Base-by-base conservation (phyloP, 2,888 invertebrate species). In the Leptothorax acervorum region DNA sequence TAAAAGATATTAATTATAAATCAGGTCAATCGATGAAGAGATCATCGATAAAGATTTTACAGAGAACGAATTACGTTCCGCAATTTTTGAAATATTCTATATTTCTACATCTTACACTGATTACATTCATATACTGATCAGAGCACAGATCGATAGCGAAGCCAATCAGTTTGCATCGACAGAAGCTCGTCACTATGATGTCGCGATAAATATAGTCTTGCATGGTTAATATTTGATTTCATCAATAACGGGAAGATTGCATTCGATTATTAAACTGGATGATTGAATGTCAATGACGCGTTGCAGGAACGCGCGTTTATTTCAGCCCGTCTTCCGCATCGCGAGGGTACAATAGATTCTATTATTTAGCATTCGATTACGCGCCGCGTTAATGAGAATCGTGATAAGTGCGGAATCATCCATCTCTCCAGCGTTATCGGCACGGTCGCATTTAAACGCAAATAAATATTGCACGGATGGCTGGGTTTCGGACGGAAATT, bases 301-400 rank as follows among this genome's bases (percentile, higher is more conserved):
- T 53, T 42, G 57, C 35, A 28, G 45, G 57, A 70, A 35, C 28
- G 42, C 31, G 31, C n/a, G 42, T 73, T 71, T 70, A 48, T 86
- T 39, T 57, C 28, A 63, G 31, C n/a, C 42, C 23, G 6, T 48
- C 35, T 23, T 60, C 70, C 51, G 11, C n/a, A 31, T 39, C 79
- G 82, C 81, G 82, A 51, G 62, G 66, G 11, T 70, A 83, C 82
- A 82, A 76, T 71, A 65, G 82, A 31, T 68, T 83, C 81, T 85
- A 85, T 88, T 83, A 82, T 78, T 71, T 9, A 65, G 70, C 39
- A 70, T 83, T 71, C 75, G 78, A 74, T 62, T 23, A 71, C 60
- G 60, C 55, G 31, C 9, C 66, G 63, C 42, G 66, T 74, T 86
- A 88, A 86, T 75, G 73, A 65, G 68, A 60, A 83, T 82, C 81